Evolutionary conservation across 1,140 invertebrate species (phyloP), one percentile per base, ranked within the genome.

Genomic region (Apis cerana): DNA sequence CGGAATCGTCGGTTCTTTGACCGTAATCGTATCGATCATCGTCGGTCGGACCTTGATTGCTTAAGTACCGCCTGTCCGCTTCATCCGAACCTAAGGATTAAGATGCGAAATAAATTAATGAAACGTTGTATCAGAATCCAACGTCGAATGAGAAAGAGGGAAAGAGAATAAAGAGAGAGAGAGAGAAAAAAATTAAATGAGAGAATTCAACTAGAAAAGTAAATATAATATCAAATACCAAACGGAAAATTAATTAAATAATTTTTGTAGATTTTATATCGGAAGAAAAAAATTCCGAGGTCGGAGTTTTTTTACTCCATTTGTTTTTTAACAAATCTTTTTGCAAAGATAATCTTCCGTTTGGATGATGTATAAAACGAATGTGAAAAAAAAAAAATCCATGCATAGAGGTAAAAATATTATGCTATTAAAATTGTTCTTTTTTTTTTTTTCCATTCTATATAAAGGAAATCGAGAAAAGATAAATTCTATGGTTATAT

Each of bases 31-130:
- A 67, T 4, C 21, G n/a, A 21, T 75, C 43, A 17, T 79, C 71
- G 61, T 78, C 72, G 33, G 48, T 54, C 4, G 15, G 64, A 17
- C 33, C 56, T 33, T 74, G 23, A 1, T 65, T 48, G 19, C 33
- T 59, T 48, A 43, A 33, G 83, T 82, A 76, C 75, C 82, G 61
- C 75, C 65, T 88, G 13, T 76, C 75, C 17, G 23, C 4, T 7
- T 86, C 75, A 10, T 82, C 82, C 10, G 72, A 65, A 84, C 69
- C 82, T 77, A 3, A 11, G 50, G 65, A 70, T 61, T 15, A 33
- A 15, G 4, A 12, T 13, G 19, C 0, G 72, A 67, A 12, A 19
- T 23, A 19, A 21, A 21, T 11, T 68, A 43, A 43, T 33, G 3
- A 21, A 58, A 56, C 54, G 70, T 72, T 12, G 17, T 8, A 4